Evolutionary conservation across 2,888 invertebrate genomes (phyloP).

Genomic region (Patella caerulea): DNA sequence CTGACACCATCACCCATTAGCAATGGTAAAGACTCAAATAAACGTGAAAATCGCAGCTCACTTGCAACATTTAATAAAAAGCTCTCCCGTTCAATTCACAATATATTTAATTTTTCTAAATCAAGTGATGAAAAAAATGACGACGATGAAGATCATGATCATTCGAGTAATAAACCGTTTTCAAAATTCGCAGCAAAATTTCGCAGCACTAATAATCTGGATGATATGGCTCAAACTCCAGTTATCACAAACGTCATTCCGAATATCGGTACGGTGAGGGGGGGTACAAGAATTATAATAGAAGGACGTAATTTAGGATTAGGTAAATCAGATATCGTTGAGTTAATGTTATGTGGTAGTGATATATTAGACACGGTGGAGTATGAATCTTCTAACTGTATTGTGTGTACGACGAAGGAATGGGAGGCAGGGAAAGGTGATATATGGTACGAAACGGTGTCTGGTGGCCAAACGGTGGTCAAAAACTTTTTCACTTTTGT

Average conservation of each 20-base stretch:
- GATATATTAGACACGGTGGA: constrained; percentile 64
- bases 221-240: constrained; percentile 52
- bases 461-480: constrained; percentile 62
- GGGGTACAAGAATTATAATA: constrained; percentile 62
- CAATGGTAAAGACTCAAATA: constrained; percentile 35
- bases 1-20: constrained; percentile 32
- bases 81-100: constrained; percentile 62
- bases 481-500: constrained; percentile 57
- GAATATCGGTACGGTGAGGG: constrained; percentile 56
- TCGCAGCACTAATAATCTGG: constrained; percentile 52
- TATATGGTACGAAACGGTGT: constrained; percentile 64
- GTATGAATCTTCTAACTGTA: constrained; percentile 59
- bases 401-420: constrained; percentile 62
- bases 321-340: constrained; percentile 63
- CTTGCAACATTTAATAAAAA: constrained; percentile 61
- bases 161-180: constrained; percentile 18
- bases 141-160: constrained; percentile 40
- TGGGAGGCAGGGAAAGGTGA: constrained; percentile 61
- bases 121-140: constrained; percentile 38
- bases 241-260: constrained; percentile 62
- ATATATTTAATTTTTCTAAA: constrained; percentile 57
- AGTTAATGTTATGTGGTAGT: constrained; percentile 63
- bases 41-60: constrained; percentile 39
- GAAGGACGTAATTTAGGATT: constrained; percentile 65
- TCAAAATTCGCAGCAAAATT: constrained; percentile 42